Evolutionary conservation across 2,888 invertebrate genomes (phyloP), one percentile per base, ranked within the genome.

Genomic region (Pheosia gnoma): DNA sequence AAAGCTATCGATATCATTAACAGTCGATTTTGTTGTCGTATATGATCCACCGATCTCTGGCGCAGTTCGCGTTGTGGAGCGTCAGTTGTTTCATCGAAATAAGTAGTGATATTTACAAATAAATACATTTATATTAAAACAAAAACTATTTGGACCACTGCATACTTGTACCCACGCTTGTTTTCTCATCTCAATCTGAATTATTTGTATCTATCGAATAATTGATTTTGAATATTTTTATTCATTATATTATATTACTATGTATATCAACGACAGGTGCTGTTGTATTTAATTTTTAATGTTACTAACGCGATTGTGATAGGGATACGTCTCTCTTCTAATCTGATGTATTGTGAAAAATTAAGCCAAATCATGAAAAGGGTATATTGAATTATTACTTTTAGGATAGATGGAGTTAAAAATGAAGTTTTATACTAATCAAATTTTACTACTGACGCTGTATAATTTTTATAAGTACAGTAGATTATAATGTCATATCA

Each of bases 331-430:
- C 89, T 90, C 89, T 91, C 88, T 89, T 86, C 81, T 88, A 85
- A 85, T 84, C 82, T 81, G 84, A 85, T 86, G 84, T 86, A 87
- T 82, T 86, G 82, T 86, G 80, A 83, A 76, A 80, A 80, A 83
- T 79, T 88, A 88, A 88, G 92, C 91, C 91, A 91, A 93, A 93
- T 91, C 92, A 91, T 90, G 90, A 84, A 85, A 90, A 88, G 90
- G 91, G 90, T 91, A 91, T 90, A 89, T 88, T 89, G 85, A 89
- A 88, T 87, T 88, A 86, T 89, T 90, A 90, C 87, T 86, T 90
- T 89, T 91, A 90, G 88, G 85, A 85, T 91, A 87, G 88, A 87
- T 84, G 85, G 83, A 83, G 85, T 87, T 87, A 81, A 86, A 25
- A 86, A 87, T 87, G 86, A 85, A 87, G 86, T 91, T 91, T 91